Conservation (phyloP, 2,888 invertebrate species). For the Perizoma affinitatum region DNA sequence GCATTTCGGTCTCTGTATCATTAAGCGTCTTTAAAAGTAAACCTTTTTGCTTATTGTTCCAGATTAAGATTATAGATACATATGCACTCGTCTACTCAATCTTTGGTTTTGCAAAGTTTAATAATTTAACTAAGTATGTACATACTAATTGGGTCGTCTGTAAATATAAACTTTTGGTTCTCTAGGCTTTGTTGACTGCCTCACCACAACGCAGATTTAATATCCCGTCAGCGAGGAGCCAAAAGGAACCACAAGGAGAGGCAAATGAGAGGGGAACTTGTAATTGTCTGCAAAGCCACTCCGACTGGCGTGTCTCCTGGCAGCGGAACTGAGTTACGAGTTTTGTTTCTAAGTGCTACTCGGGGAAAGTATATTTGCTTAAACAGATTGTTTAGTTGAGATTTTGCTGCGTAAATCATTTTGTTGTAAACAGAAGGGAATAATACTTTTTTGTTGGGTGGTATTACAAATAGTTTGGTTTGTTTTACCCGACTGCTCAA, state of each 20-base stretch:
- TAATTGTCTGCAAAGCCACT: conserved; percentile 21
- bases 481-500: too few species aligned
- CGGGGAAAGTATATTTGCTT: conserved; percentile 20
- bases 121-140: too few species aligned
- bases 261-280: conserved; percentile 23
- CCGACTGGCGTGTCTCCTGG: conserved; percentile 4
- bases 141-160: conserved; percentile 6
- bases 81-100: too few species aligned
- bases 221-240: conserved; percentile 13
- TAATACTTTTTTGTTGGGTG: background rate
- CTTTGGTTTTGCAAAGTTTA: too few species aligned
- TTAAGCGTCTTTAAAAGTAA: too few species aligned
- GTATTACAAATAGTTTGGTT: too few species aligned
- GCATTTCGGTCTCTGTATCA: too few species aligned
- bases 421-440: conserved; percentile 6
- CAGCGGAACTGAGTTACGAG: conserved; percentile 30
- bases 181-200: conserved; percentile 13
- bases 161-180: conserved; percentile 1
- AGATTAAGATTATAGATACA: too few species aligned
- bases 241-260: conserved; percentile 2
- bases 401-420: conserved; percentile 17
- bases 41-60: too few species aligned
- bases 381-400: conserved; percentile 16
- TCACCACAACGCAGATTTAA: conserved; percentile 20
- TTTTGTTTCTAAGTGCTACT: conserved; percentile 29